Evolutionary conservation across 2,113 vertebrate genomes (phyloP), one percentile per base, ranked within the genome.

Genomic region (Carettochelys insculpta): DNA sequence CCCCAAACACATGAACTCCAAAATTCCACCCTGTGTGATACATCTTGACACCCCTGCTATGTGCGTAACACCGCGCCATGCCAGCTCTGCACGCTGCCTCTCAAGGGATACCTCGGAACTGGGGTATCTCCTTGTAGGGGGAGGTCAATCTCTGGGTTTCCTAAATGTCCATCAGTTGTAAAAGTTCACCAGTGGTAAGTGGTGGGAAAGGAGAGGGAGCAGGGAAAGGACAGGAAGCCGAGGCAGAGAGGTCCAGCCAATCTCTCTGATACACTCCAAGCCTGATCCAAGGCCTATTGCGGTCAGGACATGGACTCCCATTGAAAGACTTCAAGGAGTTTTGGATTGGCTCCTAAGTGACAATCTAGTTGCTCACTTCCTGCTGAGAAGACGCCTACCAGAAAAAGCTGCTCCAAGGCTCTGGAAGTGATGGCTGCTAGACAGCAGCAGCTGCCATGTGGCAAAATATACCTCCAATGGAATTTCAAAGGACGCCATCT

Each of bases 221-320:
- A 76, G 31, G 14, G 31, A 22, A 83, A 58, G 17, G 31, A 75
- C 17, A 22, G 19, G 51, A 52, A 52, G 6, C 51, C 51, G 24
- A 54, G 19, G 34, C 1, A 53, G 48, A 6, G 3, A 1, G 3
- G 4, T 77, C 83, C 58, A 80, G 4, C 1, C 7, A 75, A 31
- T 58, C 52, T 41, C 9, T 92, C 48, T 19, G 41, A 84, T 83
- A 89, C 38, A 27, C 45, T 77, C 31, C 86, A 89, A 61, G 71
- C 41, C 22, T 45, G 53, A 34, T 22, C 47, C 25, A n/a, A 50
- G 87, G 22, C 25, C 43, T 14, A 61, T 8, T 61, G 56, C 19
- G 20, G 34, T 61, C 31, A 61, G 14, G 31, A 17, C 31, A 61
- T 61, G 58, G 31, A 34, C 31, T 61, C 31, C 31, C 58, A 61